Percentiles rank a stretch among this genome's conserved stretches.
Evolutionary conservation across 2,888 invertebrate species (phyloP).

Genomic region (Andricus quercusramuli): DNA sequence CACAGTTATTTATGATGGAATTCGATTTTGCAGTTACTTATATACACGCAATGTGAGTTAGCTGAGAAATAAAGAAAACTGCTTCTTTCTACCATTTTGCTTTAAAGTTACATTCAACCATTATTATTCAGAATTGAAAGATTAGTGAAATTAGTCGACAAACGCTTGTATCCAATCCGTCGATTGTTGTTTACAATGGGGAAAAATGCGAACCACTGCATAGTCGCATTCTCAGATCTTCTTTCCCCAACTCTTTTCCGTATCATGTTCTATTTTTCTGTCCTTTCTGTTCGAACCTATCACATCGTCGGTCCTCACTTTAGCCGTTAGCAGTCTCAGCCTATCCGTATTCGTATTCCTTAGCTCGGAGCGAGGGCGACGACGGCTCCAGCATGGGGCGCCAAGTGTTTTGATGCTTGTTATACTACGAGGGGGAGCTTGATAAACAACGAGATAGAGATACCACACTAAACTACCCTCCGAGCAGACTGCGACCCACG

Average conservation of each 20-base stretch:
- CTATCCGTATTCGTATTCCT: background rate
- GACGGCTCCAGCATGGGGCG: conserved; percentile 61
- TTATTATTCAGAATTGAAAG: too few species aligned
- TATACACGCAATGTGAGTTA: background rate
- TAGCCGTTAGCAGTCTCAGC: background rate
- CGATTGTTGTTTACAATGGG: background rate
- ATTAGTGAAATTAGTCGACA: too few species aligned
- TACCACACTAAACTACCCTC: conserved; percentile 60
- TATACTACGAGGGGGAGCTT: conserved; percentile 64
- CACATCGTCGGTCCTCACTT: background rate
- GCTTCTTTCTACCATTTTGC: too few species aligned
- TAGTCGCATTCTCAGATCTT: background rate
- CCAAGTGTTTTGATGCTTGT: conserved; percentile 74
- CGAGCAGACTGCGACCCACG: conserved; percentile 60
- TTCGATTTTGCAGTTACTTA: background rate
- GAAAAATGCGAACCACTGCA: background rate
- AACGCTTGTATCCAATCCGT: too few species aligned
- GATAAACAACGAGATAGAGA: conserved; percentile 68
- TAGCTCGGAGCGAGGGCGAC: conserved; percentile 1
- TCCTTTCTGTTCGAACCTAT: background rate
- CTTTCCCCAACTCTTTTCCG: background rate
- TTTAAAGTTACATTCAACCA: too few species aligned
- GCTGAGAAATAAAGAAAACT: too few species aligned
- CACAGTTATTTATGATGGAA: background rate
- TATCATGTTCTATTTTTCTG: conserved; percentile 2